Percentiles rank a stretch among this genome's conserved stretches.
Evolutionary conservation across 2,797 vertebrate species (phyloP).

Genomic region (Spondyliosoma cantharus): DNA sequence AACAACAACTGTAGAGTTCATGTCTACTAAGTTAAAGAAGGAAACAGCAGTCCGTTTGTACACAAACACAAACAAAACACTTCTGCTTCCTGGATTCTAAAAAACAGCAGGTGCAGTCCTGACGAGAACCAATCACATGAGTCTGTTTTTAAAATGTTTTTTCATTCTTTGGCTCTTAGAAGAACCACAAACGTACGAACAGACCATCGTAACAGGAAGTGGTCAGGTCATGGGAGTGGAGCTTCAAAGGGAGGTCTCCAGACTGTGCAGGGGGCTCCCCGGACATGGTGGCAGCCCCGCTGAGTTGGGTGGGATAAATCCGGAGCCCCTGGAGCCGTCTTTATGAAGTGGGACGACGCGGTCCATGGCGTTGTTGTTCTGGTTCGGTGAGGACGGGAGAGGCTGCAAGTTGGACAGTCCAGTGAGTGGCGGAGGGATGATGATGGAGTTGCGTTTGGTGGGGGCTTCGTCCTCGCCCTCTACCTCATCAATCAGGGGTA

Average conservation of each 20-base stretch:
- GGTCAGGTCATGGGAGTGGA: background rate
- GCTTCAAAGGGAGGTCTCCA: constrained; percentile 95
- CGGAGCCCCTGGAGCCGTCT: constrained; percentile 87
- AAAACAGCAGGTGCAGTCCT: constrained; percentile 36
- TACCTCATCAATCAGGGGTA: constrained; percentile 95
- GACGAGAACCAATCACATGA: constrained; percentile 32
- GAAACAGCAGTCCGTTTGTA: constrained; percentile 37
- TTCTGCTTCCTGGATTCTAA: constrained; percentile 51
- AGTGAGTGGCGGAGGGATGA: constrained; percentile 48
- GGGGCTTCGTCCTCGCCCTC: constrained; percentile 93
- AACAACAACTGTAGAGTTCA: constrained; percentile 65
- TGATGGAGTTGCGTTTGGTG: constrained; percentile 88
- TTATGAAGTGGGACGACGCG: constrained; percentile 89
- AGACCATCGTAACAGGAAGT: constrained; percentile 14
- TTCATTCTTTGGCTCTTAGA: constrained; percentile 15
- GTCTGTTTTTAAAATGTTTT: constrained; percentile 45
- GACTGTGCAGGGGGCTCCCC: constrained; percentile 97
- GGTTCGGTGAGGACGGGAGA: constrained; percentile 87
- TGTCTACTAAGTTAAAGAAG: constrained; percentile 44
- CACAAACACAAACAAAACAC: constrained; percentile 50
- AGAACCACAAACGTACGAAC: constrained; percentile 26
- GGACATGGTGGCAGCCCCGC: constrained; percentile 89
- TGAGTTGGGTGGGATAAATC: constrained; percentile 72
- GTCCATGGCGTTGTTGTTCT: constrained; percentile 94
- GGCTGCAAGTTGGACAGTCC: constrained; percentile 51